Base-by-base conservation (phyloP, 2,797 vertebrate genomes). In the Falco peregrinus region DNA sequence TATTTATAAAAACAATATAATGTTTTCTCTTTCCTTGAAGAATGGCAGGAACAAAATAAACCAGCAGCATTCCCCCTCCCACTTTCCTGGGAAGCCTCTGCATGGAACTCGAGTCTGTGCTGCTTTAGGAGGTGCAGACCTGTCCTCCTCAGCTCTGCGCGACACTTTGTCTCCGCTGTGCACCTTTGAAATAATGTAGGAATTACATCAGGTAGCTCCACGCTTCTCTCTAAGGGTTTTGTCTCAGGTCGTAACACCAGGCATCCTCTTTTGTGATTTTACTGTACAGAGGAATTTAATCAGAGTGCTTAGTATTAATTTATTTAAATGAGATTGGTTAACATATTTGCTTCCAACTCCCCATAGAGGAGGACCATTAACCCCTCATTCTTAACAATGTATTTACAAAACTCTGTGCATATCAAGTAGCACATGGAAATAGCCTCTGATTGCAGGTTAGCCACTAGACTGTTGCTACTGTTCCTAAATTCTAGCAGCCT, bases 311-410 rank as follows among this genome's bases (percentile, higher is more conserved):
- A 13, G 19, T 43, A 87, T 54, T 91, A 28, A 86, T 90, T 91
- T 86, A 84, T 93, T 95, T 90, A 82, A 95, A 94, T 87, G 31
- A 95, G 51, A 48, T 70, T 16, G 26, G 26, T 93, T 94, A 77
- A 60, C 15, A 8, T 39, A 41, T 76, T 93, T 91, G 20, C n/a
- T 84, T 74, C 51, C 25, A 79, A 2, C 14, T 88, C 83, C 83
- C 85, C 35, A 45, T 56, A 3, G 26, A 88, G 85, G 51, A 73
- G 70, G 22, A 56, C 77, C 75, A 35, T 77, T 80, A 87, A 43
- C 45, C n/a, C 63, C 60, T 77, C 51, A 12, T 87, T 95, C 60
- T 51, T 85, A 50, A 67, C 41, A 64, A 39, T 13, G 41, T 70
- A 43, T 35, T 64, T 64, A 16, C 70, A 80, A 35, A 90, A 45